Evolutionary conservation across 2,888 invertebrate species (phyloP), one percentile per base, ranked within the genome.

Genomic region (Epicampocera succincta): DNA sequence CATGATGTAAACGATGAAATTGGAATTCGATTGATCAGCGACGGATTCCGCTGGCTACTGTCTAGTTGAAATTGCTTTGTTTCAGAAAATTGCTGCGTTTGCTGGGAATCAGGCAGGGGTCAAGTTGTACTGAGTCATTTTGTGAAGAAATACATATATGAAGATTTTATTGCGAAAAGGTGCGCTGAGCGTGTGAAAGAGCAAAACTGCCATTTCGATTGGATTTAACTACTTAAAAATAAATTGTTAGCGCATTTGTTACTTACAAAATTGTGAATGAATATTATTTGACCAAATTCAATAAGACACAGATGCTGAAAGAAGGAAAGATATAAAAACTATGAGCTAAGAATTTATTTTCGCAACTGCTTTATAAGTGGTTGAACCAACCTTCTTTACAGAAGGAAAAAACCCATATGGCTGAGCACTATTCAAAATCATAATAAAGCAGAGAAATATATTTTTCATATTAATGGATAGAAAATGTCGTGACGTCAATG

Each of bases 131-230:
- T 50, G 69, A 73, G 63, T 56, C 25, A 69, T 74, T 61, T 52
- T 15, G 50, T 15, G 50, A 63, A 61, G 25, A 25, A 11, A 29
- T 38, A 73, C 29, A 44, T 54, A 29, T 42, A 11, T 19, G 33
- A n/a, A n/a, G n/a, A n/a, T 17, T 38, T 25, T 33, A 73, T 25
- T n/a, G 15, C 29, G 71, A 61, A 8, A 58, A 80, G 79, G 74
- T 74, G 74, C 69, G 74, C 56, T 54, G 19, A 65, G 56, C 73
- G 73, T 79, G 63, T 69, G 50, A 69, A 65, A 75, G 52, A 73
- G 25, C n/a, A 9, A 46, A 42, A 76, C 21, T 42, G 40, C 4
- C 21, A 15, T 11, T 17, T 19, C 15, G 19, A 42, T 13, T 42
- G 15, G n/a, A 21, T 21, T 40, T 40, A 40, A 12, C 38, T 58